These are phyloP conservation scores for Calephelis perditalis DNA, from an alignment of 2,888 invertebrate genomes.

Conservation along the genomic window DNA sequence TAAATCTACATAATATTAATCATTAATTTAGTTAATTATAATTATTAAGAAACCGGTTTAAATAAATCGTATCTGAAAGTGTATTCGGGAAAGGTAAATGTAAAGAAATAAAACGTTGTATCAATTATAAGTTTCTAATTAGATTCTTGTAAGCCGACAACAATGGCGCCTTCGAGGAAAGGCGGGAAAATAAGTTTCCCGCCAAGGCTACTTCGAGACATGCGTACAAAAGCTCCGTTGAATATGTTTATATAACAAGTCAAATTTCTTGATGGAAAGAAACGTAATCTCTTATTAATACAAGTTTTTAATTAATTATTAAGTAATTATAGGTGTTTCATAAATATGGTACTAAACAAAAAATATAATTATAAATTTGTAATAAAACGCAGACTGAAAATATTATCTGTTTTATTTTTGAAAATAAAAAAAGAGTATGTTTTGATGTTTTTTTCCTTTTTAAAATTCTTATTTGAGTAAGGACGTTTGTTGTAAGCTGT, in stretches of 20 bases:
- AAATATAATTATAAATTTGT: too few relatives aligned
- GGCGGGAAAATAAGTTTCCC: constrained; percentile 75
- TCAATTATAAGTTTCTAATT: constrained; percentile 39
- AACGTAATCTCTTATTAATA: too few relatives aligned
- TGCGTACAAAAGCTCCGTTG: constrained; percentile 57
- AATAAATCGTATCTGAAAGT: too few relatives aligned
- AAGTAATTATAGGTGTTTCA: too few relatives aligned
- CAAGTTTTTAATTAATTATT: too few relatives aligned
- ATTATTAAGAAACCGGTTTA: too few relatives aligned
- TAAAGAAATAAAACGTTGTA: not conserved
- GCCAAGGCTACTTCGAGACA: constrained; percentile 61
- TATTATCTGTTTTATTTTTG: not conserved
- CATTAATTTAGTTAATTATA: too few relatives aligned
- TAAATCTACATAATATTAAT: too few relatives aligned
- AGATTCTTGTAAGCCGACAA: constrained; percentile 53
- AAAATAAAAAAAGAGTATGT: not conserved
- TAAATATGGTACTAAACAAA: too few relatives aligned
- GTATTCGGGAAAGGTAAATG: too few relatives aligned
- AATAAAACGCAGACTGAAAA: too few relatives aligned
- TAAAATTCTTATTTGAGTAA: not conserved
- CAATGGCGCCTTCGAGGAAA: constrained; percentile 53
- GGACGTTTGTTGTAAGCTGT: constrained; percentile 15
- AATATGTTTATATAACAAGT: not conserved
- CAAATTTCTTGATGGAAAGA: not conserved
- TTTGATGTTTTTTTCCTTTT: not conserved